Evolutionary conservation across 1,140 invertebrate genomes (phyloP).

Genomic region (Nasonia vitripennis): DNA sequence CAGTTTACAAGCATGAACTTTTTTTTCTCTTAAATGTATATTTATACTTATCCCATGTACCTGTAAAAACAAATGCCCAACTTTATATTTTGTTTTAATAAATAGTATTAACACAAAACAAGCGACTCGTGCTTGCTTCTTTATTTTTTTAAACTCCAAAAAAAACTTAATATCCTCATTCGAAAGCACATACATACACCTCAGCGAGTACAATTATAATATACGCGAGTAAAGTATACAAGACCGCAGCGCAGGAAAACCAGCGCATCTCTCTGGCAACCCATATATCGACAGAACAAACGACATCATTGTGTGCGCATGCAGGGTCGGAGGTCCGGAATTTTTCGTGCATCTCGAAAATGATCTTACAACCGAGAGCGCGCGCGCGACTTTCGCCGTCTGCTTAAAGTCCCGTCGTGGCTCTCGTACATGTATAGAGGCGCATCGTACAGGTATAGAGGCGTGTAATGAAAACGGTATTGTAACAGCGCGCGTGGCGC

Average conservation of each 20-base stretch:
- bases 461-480: no score
- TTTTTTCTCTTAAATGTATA: not conserved
- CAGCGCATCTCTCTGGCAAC: not conserved
- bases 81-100: constrained; percentile 46
- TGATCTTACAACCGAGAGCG: not conserved
- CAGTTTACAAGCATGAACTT: not conserved
- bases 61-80: constrained; percentile 37
- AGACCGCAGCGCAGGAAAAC: not conserved
- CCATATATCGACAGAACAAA: not conserved
- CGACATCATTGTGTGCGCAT: not conserved
- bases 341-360: constrained; percentile 5
- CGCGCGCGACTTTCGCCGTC: not conserved
- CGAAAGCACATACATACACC: no score
- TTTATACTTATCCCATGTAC: constrained; percentile 40
- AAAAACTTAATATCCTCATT: no score
- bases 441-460: no score
- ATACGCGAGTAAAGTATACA: not conserved
- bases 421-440: not conserved
- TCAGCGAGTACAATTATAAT: no score
- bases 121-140: no score
- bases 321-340: not conserved
- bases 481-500: no score
- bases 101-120: constrained; percentile 46
- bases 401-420: not conserved
- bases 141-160: no score